These are phyloP conservation scores for Leptopilina myrica DNA, from an alignment of 2,888 invertebrate species.

Conservation along the genomic window DNA sequence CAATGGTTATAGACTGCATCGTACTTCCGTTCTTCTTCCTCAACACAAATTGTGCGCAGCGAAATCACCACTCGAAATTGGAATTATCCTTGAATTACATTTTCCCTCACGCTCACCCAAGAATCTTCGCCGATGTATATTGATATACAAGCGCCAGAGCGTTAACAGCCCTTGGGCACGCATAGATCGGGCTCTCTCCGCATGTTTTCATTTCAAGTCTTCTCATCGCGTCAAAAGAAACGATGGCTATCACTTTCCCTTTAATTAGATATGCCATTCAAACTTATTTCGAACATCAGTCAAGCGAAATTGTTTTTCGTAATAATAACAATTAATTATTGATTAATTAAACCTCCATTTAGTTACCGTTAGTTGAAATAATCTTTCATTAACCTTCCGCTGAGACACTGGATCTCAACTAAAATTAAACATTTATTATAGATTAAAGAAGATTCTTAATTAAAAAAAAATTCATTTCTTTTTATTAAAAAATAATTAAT, in stretches of 20 bases:
- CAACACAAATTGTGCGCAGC: conserved; percentile 69
- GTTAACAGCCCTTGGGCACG: conserved; percentile 61
- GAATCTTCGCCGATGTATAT: conserved; percentile 49
- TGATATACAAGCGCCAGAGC: conserved; percentile 58
- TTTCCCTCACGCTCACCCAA: conserved; percentile 43
- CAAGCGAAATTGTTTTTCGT: not conserved
- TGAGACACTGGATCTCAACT: too few relatives aligned
- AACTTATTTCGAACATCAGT: not conserved
- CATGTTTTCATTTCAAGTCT: conserved; percentile 44
- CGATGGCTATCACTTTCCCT: conserved; percentile 27
- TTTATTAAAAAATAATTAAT: too few relatives aligned
- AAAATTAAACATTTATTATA: too few relatives aligned
- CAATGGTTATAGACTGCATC: conserved; percentile 53
- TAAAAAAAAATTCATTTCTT: too few relatives aligned
- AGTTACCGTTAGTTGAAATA: too few relatives aligned
- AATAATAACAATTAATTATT: too few relatives aligned
- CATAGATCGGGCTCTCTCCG: conserved; percentile 49
- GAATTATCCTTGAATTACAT: conserved; percentile 68
- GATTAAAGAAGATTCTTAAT: too few relatives aligned
- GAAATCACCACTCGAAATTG: conserved; percentile 68
- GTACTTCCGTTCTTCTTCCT: conserved; percentile 57
- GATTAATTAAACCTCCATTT: too few relatives aligned
- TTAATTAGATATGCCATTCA: conserved; percentile 20
- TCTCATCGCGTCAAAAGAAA: conserved; percentile 43
- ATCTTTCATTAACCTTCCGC: too few relatives aligned